Percentiles rank a stretch among this genome's conserved stretches.
Conservation (phyloP, 2,797 vertebrate genomes). For the Scomberomorus guttatus region DNA sequence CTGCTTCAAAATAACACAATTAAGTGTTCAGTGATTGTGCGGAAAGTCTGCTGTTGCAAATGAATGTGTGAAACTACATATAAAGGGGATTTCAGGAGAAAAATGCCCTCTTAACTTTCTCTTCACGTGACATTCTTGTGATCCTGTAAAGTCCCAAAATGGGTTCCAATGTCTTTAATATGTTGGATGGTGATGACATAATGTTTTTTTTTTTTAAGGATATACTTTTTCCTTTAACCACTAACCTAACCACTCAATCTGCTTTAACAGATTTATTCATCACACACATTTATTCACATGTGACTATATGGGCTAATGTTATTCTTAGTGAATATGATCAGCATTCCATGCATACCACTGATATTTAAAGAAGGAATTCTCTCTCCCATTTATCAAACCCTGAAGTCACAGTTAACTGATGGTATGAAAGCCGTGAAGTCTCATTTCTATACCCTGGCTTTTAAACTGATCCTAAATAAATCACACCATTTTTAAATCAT, state of each 20-base stretch:
- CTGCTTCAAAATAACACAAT: not conserved
- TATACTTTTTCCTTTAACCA: not conserved
- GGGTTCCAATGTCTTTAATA: not conserved
- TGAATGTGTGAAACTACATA: not conserved
- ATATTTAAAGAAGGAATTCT: conserved; percentile 25
- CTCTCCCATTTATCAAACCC: not conserved
- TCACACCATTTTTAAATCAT: not conserved
- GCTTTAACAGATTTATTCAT: conserved; percentile 1
- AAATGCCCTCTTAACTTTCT: not conserved
- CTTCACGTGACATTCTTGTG: not conserved
- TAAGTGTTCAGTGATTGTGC: not conserved
- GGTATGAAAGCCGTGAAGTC: not conserved
- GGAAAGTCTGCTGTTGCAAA: too few relatives aligned
- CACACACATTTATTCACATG: conserved; percentile 11
- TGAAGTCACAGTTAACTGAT: conserved; percentile 6
- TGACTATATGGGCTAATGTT: conserved; percentile 33
- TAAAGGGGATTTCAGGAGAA: not conserved
- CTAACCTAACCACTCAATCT: not conserved
- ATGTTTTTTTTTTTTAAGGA: too few relatives aligned
- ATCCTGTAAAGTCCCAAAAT: not conserved
- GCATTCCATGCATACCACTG: conserved; percentile 18
- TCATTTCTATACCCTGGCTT: not conserved
- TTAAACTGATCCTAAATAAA: not conserved
- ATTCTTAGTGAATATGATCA: conserved; percentile 31
- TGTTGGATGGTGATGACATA: too few relatives aligned